Evolutionary conservation across 2,797 vertebrate species (phyloP), one percentile per base, ranked within the genome.

Genomic region (Ceyx erithaca): DNA sequence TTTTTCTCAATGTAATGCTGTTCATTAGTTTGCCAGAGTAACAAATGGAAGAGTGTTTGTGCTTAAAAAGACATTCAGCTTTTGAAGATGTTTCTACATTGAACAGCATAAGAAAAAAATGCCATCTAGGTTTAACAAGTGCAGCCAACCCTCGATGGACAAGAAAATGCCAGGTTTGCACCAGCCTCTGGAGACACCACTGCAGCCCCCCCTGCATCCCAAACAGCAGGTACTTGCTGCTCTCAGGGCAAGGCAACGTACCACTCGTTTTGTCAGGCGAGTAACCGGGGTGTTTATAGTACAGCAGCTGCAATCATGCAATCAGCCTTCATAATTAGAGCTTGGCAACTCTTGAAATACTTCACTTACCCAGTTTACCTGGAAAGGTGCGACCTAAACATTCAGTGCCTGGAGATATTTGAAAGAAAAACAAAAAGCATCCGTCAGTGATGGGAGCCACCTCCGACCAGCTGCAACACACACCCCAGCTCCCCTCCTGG

Each of bases 311-410:
- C 91, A 92, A 93, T 95, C 92, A 85, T 79, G 85, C 87, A 66
- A 92, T 91, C 86, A 94, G 80, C 71, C 72, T 94, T 95, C 48
- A 2, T 57, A 87, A 94, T 94, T 93, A 94, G 57, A 95, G 83
- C 85, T 81, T 94, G 90, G 93, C 90, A 93, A 71, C 90, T 96
- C 94, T 87, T 85, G 61, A 94, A 95, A 95, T 86, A 92, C 80
- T 91, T 86, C 93, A 90, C 89, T 80, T 81, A 89, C 84, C 85
- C 83, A 89, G 90, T 92, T 94, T 93, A 96, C 95, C 94, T 95
- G 94, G 95, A 95, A 94, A 95, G 94, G 75, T 93, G 87, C 49
- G 90, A 96, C 93, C 85, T 87, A 94, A 95, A 91, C 75, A 94
- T 93, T 95, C 83, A 89, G 76, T 84, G 90, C 95, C 88, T 94